phyloP scores from a whole-genome alignment of 2,113 vertebrate species.

The Lanius ludovicianus region DNA sequence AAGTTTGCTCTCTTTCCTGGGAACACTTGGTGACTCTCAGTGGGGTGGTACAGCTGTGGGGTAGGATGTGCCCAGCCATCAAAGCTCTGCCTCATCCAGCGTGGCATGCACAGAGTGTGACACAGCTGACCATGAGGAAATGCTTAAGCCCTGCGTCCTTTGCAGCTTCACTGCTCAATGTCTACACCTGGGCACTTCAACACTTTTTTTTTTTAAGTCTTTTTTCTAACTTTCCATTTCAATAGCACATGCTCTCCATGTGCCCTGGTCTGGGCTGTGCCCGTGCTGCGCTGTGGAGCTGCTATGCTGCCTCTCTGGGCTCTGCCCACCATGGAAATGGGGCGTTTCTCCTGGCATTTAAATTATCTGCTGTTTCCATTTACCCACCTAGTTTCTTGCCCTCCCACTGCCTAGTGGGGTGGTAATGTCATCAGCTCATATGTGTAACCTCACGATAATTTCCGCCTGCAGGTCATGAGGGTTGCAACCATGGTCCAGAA shows the following conservation, averaged over 20 bases:
- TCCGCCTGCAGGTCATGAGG: neutral
- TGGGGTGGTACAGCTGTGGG: rapidly evolving
- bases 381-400: neutral
- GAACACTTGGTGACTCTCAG: neutral
- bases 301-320: neutral
- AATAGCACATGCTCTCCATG: rapidly evolving
- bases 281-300: neutral
- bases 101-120: rapidly evolving
- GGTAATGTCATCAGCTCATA: slow-evolving; percentile 12
- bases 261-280: neutral
- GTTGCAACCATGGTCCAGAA: neutral
- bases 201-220: neutral
- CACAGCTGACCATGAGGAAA: rapidly evolving
- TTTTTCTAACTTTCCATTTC: neutral
- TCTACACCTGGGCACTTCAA: neutral
- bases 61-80: neutral
- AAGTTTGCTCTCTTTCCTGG: neutral
- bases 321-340: neutral
- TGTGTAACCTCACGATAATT: neutral
- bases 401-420: neutral
- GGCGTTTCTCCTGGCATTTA: neutral
- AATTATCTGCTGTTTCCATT: slow-evolving; percentile 22
- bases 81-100: rapidly evolving
- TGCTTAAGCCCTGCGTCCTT: neutral
- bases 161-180: neutral